Conservation (phyloP, 1,140 invertebrate species). For the Dufourea novaeangliae region DNA sequence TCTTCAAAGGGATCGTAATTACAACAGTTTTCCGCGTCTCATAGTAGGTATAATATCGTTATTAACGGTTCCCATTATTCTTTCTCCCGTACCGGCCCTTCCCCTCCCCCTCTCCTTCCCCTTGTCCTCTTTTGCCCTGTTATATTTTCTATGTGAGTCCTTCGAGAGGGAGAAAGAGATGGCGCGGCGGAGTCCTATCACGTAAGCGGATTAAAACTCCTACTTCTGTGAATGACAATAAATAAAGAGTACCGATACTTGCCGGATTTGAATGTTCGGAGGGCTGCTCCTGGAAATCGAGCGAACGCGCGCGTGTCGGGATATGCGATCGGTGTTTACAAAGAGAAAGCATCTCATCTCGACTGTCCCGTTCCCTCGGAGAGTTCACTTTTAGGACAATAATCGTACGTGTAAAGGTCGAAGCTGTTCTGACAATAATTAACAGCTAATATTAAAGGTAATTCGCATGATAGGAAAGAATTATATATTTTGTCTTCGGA, state of each 20-base stretch:
- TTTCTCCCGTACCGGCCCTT: background rate
- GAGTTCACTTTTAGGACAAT: conserved; percentile 22
- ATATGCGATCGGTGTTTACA: background rate
- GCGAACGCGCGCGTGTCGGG: background rate
- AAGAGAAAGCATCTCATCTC: background rate
- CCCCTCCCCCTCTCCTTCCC: background rate
- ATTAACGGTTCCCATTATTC: conserved; percentile 12
- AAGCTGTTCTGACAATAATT: conserved; percentile 26
- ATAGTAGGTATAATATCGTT: background rate
- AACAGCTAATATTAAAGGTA: background rate
- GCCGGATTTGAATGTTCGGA: conserved; percentile 34
- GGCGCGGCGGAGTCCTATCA: conserved; percentile 52
- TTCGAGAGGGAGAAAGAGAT: too few relatives aligned
- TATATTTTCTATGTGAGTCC: conserved; percentile 32
- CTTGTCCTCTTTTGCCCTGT: conserved; percentile 12
- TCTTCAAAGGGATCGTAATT: conserved; percentile 17
- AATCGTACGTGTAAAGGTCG: background rate
- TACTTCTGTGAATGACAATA: conserved; percentile 74
- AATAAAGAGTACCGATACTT: conserved; percentile 62
- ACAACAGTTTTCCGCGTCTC: background rate
- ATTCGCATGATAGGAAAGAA: conserved; percentile 1
- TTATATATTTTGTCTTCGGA: conserved; percentile 18
- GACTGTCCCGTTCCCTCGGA: background rate
- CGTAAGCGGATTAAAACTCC: conserved; percentile 71
- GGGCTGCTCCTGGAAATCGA: conserved; percentile 48